A percentile compares a stretch with the other conserved stretches of the same genome.
phyloP scores from a whole-genome alignment of 92 coral and sea anemone genomes.

The Porites rus region DNA sequence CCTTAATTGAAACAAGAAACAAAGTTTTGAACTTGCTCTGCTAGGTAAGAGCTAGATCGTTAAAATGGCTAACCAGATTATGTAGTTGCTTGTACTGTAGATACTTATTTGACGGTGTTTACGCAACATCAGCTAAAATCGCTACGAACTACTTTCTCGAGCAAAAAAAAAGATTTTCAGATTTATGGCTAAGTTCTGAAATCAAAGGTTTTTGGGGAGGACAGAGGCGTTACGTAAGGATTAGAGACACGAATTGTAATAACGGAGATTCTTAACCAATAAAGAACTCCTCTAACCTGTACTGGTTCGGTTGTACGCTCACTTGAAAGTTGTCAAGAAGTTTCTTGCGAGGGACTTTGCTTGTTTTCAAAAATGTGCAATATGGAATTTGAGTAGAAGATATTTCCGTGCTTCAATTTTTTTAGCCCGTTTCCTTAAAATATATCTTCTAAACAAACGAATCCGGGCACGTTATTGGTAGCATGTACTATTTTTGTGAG shows the following conservation, averaged over 20 bases:
- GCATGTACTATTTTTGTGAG: slow-evolving; percentile 16
- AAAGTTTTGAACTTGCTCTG: slow-evolving; percentile 1
- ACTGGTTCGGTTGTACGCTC: neutral
- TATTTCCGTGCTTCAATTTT: neutral
- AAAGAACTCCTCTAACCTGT: neutral
- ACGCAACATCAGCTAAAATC: neutral
- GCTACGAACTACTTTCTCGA: neutral
- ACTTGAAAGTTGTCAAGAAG: slow-evolving; percentile 2
- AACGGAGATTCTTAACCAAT: too few relatives aligned
- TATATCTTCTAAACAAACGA: neutral
- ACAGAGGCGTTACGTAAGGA: neutral
- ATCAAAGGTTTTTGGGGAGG: too few relatives aligned
- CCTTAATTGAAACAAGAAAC: slow-evolving; percentile 48
- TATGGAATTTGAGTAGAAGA: neutral
- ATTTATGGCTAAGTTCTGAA: too few relatives aligned
- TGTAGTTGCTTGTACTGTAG: too few relatives aligned
- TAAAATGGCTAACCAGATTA: neutral
- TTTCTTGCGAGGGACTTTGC: neutral
- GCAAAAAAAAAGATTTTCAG: too few relatives aligned
- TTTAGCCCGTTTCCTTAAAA: neutral
- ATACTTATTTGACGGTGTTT: neutral
- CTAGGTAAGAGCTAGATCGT: neutral
- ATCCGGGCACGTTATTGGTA: slow-evolving; percentile 16
- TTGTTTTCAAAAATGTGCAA: slow-evolving; percentile 5
- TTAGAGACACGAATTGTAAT: neutral